phyloP scores from a whole-genome alignment of 2,888 invertebrate genomes.

The Diarsia rubi region DNA sequence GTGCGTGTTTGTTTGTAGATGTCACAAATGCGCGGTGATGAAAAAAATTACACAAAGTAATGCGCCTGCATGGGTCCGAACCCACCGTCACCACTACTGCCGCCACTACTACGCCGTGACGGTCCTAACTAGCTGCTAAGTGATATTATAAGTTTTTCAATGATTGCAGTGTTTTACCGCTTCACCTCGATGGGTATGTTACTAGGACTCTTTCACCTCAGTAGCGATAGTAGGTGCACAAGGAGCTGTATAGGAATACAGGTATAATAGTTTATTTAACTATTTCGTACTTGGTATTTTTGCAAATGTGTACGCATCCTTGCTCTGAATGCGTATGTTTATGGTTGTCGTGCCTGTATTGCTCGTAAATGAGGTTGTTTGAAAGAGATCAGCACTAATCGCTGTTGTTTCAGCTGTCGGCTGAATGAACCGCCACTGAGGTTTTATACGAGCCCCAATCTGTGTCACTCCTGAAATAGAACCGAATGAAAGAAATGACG shows the following conservation, averaged over 20 bases:
- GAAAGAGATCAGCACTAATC: constrained; percentile 50
- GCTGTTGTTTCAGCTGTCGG: constrained; percentile 57
- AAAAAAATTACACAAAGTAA: no score
- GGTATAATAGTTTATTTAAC: background rate
- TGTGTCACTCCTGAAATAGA: constrained; percentile 55
- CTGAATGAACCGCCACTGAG: constrained; percentile 48
- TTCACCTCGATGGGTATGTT: background rate
- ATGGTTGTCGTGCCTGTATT: constrained; percentile 39
- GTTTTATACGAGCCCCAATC: constrained; percentile 47
- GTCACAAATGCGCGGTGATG: no score
- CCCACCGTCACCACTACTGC: no score
- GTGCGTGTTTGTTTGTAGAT: no score
- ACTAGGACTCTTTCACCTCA: background rate
- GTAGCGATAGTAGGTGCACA: background rate
- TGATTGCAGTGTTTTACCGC: background rate
- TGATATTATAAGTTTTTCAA: background rate
- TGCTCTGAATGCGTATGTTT: constrained; percentile 36
- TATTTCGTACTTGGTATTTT: background rate
- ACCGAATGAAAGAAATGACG: constrained; percentile 43
- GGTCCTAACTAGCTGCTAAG: no score
- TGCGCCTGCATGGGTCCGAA: no score
- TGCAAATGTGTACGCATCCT: constrained; percentile 7
- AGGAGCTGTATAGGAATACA: background rate
- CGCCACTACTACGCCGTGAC: no score
- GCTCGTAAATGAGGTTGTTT: constrained; percentile 59